phyloP scores from a whole-genome alignment of 2,113 vertebrate genomes.

The Oxygymnocypris stewartii region DNA sequence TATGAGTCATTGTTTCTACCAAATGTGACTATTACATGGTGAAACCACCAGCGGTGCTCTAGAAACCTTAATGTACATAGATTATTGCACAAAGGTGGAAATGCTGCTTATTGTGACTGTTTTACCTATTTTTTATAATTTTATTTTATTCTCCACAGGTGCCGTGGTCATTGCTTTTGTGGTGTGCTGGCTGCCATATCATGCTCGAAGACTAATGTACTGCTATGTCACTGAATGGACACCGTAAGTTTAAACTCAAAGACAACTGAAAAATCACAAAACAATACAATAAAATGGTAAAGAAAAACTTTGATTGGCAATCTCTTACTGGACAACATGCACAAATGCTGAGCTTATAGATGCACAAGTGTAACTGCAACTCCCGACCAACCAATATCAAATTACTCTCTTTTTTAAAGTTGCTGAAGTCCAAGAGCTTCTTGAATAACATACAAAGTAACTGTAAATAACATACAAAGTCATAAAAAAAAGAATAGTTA shows the following conservation, averaged over 20 bases:
- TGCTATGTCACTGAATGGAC: constrained; percentile 91
- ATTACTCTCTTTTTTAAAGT: not conserved
- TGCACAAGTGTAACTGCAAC: not conserved
- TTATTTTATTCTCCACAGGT: constrained; percentile 69
- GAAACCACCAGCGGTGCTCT: not conserved
- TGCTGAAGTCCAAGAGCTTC: not conserved
- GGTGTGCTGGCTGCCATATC: constrained; percentile 96
- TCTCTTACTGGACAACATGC: no score
- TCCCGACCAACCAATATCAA: not conserved
- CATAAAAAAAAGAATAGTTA: not conserved
- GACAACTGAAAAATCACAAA: not conserved
- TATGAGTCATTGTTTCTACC: constrained; percentile 1
- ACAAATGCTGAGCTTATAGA: not conserved
- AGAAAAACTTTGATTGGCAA: not conserved
- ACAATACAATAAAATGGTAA: not conserved
- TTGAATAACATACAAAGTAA: not conserved
- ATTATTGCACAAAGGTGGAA: not conserved
- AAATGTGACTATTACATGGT: not conserved
- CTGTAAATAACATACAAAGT: not conserved
- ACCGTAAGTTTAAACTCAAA: constrained; percentile 79
- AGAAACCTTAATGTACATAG: not conserved
- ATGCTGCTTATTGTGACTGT: not conserved
- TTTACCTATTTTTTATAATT: not conserved
- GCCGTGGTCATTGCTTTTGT: constrained; percentile 94
- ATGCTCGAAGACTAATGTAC: constrained; percentile 92